Evolutionary conservation across 2,113 vertebrate genomes (phyloP), one percentile per base, ranked within the genome.

Genomic region (Nicator chloris): DNA sequence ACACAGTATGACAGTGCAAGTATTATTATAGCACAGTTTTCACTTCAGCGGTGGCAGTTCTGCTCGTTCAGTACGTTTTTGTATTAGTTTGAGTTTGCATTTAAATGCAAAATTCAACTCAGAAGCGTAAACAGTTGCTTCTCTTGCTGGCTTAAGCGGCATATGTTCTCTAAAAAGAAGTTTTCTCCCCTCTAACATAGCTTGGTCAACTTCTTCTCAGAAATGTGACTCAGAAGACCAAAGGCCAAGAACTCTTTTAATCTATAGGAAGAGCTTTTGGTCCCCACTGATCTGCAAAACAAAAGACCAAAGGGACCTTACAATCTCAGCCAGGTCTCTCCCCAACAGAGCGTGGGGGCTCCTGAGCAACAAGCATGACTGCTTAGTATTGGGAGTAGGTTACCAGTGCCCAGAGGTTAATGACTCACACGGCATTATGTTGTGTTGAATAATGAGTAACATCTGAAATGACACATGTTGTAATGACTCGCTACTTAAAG

Each of bases 321-420:
- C 87, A 95, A 79, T 75, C 88, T 73, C 85, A 60, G 53, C 59
- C 88, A 76, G 50, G 79, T 90, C 88, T 78, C 42, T 91, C 59
- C 49, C 60, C 15, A 4, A 2, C 4, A 3, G 82, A 86, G 88
- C 81, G 21, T 73, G 85, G 72, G 66, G 69, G 88, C 71, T 96
- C 92, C 68, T 83, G 90, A 89, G 93, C 94, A 97, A 65, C 86
- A 92, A 68, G 88, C 96, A 65, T 88, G 94, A 90, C 93, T 95
- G 92, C 76, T 95, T 90, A 95, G 90, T 91, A 92, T 93, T 95
- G 95, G 96, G 94, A 86, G 79, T 45, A 63, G 95, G 92, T 93
- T 96, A 65, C 89, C 85, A 78, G 47, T 93, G 95, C 96, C 92
- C 93, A 92, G 95, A 97, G 96, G 96, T 97, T 97, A 97, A 97